These are phyloP conservation scores for Pectinophora gossypiella DNA, from an alignment of 1,140 invertebrate species.

Conservation along the genomic window DNA sequence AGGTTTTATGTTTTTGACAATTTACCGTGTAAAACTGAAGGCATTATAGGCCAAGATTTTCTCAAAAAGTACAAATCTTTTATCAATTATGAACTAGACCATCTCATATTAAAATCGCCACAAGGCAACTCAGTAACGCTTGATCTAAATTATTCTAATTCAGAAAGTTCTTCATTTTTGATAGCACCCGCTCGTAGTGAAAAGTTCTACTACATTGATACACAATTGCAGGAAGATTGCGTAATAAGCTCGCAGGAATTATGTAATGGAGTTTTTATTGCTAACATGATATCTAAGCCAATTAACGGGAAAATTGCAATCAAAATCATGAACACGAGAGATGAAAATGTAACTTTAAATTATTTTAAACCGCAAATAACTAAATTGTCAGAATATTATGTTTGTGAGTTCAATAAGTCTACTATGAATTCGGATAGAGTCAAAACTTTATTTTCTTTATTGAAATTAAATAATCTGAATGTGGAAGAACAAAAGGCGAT, in stretches of 20 bases:
- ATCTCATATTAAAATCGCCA: not conserved
- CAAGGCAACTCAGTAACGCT: not conserved
- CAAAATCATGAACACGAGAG: not conserved
- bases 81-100: not conserved
- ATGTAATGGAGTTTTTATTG: not conserved
- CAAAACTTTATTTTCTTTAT: not conserved
- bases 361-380: not conserved
- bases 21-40: not conserved
- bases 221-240: not conserved
- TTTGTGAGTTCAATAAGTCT: not conserved
- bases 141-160: not conserved
- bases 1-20: not conserved
- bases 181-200: not conserved
- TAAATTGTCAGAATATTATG: not conserved
- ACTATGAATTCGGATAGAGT: not conserved
- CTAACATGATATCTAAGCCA: not conserved
- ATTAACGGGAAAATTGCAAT: not conserved
- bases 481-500: constrained; percentile 1
- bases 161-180: not conserved
- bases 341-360: not conserved
- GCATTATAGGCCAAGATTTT: constrained; percentile 2
- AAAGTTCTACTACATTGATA: not conserved
- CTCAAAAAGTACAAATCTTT: not conserved
- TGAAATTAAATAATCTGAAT: not conserved
- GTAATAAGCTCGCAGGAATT: constrained; percentile 1